These are phyloP conservation scores for Trididemnum clinides DNA, from an alignment of 23 tunicate species.

Conservation along the genomic window DNA sequence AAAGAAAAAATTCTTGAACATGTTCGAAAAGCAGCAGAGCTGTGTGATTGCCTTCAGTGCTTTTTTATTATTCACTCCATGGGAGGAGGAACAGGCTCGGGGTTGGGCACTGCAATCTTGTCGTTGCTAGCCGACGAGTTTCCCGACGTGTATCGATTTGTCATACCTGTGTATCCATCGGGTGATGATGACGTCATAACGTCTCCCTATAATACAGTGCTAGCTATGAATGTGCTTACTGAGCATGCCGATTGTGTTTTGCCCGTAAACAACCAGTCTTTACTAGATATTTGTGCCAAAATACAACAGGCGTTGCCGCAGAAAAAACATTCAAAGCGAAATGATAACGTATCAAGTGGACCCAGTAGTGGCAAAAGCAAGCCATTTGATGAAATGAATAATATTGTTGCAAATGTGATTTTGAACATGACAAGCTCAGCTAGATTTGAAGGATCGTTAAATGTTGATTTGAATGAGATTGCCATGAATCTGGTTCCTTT, in stretches of 20 bases:
- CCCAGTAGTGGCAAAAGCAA: slow-evolving; percentile 7
- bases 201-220: slow-evolving; percentile 92
- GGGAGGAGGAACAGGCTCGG: slow-evolving; percentile 99
- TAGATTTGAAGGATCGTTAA: slow-evolving; percentile 94
- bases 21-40: slow-evolving; percentile 90
- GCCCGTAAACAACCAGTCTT: slow-evolving; percentile 90
- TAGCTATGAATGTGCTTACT: slow-evolving; percentile 93
- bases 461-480: slow-evolving; percentile 99
- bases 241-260: slow-evolving; percentile 96
- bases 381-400: slow-evolving; percentile 93
- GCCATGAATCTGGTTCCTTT: slow-evolving; percentile 98
- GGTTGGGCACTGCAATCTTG: slow-evolving; percentile 90
- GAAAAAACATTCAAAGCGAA: neutral
- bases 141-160: slow-evolving; percentile 96
- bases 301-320: slow-evolving; percentile 32
- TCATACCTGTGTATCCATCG: slow-evolving; percentile 93
- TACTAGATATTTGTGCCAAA: slow-evolving; percentile 70
- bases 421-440: slow-evolving; percentile 97
- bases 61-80: slow-evolving; percentile 97
- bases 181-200: slow-evolving; percentile 98
- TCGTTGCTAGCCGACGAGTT: slow-evolving; percentile 76
- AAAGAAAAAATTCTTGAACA: slow-evolving; percentile 73
- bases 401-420: slow-evolving; percentile 90
- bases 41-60: slow-evolving; percentile 94
- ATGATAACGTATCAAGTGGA: slow-evolving; percentile 6